phyloP scores from a whole-genome alignment of 2,113 vertebrate species.

The Pogonocichla stellata region DNA sequence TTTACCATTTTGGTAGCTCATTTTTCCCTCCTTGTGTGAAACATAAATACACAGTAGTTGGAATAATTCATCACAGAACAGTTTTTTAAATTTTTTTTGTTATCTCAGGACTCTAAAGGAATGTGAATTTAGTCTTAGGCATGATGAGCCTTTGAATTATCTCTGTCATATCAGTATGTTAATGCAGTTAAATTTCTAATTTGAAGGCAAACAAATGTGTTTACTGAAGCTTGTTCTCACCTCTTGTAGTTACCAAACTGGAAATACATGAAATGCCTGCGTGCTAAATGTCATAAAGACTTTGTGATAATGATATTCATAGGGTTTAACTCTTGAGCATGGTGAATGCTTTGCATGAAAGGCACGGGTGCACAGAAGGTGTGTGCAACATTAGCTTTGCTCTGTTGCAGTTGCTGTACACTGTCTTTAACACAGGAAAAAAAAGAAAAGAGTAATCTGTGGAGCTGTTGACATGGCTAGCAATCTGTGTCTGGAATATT shows the following conservation, averaged over 20 bases:
- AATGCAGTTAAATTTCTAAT: conserved; percentile 13
- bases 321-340: not conserved
- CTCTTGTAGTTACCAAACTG: not conserved
- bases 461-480: not conserved
- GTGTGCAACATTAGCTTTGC: not conserved
- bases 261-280: not conserved
- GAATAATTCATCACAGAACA: not conserved
- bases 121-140: not conserved
- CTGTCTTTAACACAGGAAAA: not conserved
- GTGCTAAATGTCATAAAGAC: not conserved
- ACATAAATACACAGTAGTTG: accelerated
- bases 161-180: not conserved
- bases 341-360: not conserved
- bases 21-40: not conserved
- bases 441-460: not conserved
- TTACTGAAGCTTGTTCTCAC: conserved; percentile 18
- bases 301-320: conserved; percentile 2
- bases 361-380: not conserved
- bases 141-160: not conserved
- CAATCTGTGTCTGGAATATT: not conserved
- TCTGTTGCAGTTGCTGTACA: not conserved
- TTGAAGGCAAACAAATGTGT: not conserved
- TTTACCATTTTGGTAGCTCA: accelerated
- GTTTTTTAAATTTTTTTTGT: not conserved
- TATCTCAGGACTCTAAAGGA: not conserved